Percentiles rank a stretch among this genome's conserved stretches.
These are phyloP conservation scores for Drosophila tropicalis DNA, from an alignment of 1,140 invertebrate species.

Conservation along the genomic window DNA sequence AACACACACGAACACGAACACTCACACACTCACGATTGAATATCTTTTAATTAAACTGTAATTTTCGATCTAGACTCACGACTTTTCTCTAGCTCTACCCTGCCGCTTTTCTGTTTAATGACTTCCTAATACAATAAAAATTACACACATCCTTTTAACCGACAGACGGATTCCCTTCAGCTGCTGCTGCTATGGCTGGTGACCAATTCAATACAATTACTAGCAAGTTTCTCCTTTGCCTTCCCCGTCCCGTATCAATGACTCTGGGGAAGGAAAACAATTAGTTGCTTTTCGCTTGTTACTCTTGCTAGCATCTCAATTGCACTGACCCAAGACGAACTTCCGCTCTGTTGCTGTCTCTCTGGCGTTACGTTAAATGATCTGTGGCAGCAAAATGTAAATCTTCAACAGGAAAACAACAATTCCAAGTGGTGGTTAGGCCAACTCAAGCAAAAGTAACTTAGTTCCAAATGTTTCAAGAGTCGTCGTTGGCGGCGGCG, in stretches of 20 bases:
- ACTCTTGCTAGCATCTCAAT: background rate
- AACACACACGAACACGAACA: too few species aligned
- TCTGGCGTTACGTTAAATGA: conserved; percentile 45
- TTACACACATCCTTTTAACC: background rate
- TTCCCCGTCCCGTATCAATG: background rate
- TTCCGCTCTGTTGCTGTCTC: conserved; percentile 33
- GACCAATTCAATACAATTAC: conserved; percentile 6
- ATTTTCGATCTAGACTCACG: background rate
- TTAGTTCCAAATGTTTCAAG: conserved; percentile 37
- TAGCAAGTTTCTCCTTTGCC: background rate
- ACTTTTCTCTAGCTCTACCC: background rate
- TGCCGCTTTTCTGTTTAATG: background rate
- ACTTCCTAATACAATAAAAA: conserved; percentile 7
- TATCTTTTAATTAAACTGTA: background rate
- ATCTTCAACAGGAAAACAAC: conserved; percentile 24
- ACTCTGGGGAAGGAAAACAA: conserved; percentile 26
- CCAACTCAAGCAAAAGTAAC: conserved; percentile 34
- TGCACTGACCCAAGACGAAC: conserved; percentile 40
- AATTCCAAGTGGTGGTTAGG: conserved; percentile 40
- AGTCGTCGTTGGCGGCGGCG: conserved; percentile 17
- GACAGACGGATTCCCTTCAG: background rate
- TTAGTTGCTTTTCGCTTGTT: conserved; percentile 28
- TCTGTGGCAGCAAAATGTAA: conserved; percentile 44
- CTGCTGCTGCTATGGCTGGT: background rate
- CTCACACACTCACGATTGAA: too few species aligned